Base-by-base conservation (phyloP, 2,113 vertebrate species). In the Propithecus coquereli region DNA sequence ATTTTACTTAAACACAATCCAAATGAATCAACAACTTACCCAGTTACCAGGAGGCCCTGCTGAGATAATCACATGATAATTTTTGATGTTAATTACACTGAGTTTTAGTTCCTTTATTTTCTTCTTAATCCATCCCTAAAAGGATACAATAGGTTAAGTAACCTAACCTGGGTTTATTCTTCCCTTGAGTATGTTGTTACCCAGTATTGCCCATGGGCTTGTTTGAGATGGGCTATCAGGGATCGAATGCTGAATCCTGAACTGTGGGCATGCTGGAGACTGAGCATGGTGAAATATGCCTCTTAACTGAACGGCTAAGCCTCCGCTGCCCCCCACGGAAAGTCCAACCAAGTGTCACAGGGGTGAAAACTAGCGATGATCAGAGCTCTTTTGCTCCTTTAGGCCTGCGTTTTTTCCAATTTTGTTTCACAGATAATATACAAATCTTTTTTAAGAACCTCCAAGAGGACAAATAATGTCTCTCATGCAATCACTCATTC, bases 331-430 rank as follows among this genome's bases (percentile, higher is more conserved):
- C 47, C 47, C 88, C 91, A 91, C 79, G 89, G 90, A 94, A 96
- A 95, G 90, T 95, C 95, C 83, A 96, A 96, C 82, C 96, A 96
- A 97, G 90, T 95, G 95, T 97, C 96, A 85, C 82, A 95, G 27
- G 54, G 76, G 82, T 97, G 97, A 97, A 97, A 96, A 92, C 92
- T 94, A 0, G 3, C 59, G 50, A 52, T 17, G 13, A 50, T 37
- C 80, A 40, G 61, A 73, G 52, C 14, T n/a, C 61, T 82, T 82
- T 8, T 40, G 40, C 43, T 86, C 43, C 54, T 54, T 63, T 10
- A 25, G 16, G 4, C 79, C 4, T 7, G 45, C 5, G 6, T n/a
- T 23, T 68, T 30, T 45, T 70, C n/a, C 59, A 50, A 8, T 22
- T 85, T 76, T 95, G 27, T 40, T 47, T 43, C 61, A 27, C 6